A percentile compares a stretch with the other conserved stretches of the same genome.
Conservation (phyloP, 2,888 invertebrate species). For the Agrotis ipsilon region DNA sequence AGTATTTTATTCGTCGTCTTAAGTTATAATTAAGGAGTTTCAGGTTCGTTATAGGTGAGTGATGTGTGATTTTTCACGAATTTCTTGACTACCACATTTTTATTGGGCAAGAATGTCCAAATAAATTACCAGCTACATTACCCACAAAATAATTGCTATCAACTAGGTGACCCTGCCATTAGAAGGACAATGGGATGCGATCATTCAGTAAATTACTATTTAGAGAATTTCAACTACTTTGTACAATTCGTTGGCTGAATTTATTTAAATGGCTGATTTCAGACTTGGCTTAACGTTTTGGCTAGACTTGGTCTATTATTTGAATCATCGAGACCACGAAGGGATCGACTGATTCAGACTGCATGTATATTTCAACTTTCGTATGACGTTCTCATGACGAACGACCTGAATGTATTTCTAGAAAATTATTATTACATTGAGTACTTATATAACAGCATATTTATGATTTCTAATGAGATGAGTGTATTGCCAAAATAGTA, state of each 20-base stretch:
- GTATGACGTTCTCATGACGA: slow-evolving; percentile 6
- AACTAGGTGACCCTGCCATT: slow-evolving; percentile 13
- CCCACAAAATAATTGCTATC: slow-evolving; percentile 2
- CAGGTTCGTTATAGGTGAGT: neutral
- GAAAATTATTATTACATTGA: slow-evolving; percentile 16
- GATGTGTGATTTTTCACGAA: neutral
- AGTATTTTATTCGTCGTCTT: neutral
- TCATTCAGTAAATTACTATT: slow-evolving; percentile 20
- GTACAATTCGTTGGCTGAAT: slow-evolving; percentile 7
- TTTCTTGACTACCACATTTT: neutral
- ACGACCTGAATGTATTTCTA: slow-evolving; percentile 22
- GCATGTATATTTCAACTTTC: neutral
- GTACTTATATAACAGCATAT: slow-evolving; percentile 24
- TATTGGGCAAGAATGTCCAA: neutral
- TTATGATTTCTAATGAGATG: slow-evolving; percentile 20
- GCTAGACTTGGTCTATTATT: slow-evolving; percentile 4
- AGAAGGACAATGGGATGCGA: neutral
- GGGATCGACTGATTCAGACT: slow-evolving; percentile 7
- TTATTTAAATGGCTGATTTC: slow-evolving; percentile 4
- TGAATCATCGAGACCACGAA: slow-evolving; percentile 10
- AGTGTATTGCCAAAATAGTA: slow-evolving; percentile 30
- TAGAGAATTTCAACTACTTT: slow-evolving; percentile 9
- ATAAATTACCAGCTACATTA: slow-evolving; percentile 4
- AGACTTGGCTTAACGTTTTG: slow-evolving; percentile 7
- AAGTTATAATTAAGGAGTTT: neutral